Base-by-base conservation (phyloP, 2,888 invertebrate species). In the Eumerus sabulonum region DNA sequence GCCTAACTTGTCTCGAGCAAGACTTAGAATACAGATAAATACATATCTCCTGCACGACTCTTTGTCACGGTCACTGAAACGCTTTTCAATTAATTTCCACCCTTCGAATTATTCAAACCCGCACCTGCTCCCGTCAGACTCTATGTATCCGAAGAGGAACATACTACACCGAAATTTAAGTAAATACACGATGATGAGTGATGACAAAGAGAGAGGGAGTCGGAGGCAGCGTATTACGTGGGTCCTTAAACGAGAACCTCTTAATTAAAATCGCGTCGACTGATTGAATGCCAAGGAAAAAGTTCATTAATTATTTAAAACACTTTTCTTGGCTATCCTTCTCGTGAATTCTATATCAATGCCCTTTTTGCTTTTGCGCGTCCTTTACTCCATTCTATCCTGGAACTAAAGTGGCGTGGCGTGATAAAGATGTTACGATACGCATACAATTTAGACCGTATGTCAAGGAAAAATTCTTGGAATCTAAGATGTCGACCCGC, bases 301-400 rank as follows among this genome's bases (percentile, higher is more conserved):
- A 79, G 64, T 70, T 74, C 60, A 79, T 79, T 79, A 74, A 79
- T 79, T 68, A 74, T 79, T 79, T 74, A 68, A 36, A 51, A n/a
- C 12, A 74, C 42, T 59, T 67, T 79, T 74, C 59, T 68, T 48
- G 59, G 56, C 60, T 56, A 36, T 27, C n/a, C 11, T 40, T 35
- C 16, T 54, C 13, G 35, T 42, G 35, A 12, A 42, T 35, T 19
- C 16, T 17, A 40, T 36, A 48, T 47, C 17, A 16, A 9, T 17
- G 17, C 7, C 3, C 27, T 27, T 27, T 47, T 17, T 17, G 17
- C 7, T 2, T 7, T 27, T 27, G 27, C 2, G 27, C 27, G 7
- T 27, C 27, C 27, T 27, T 27, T 27, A 7, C 7, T 2, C 27
- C 27, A 27, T 27, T 27, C 27, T 27, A 27, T 27, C 27, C 27